phyloP scores from a whole-genome alignment of 2,797 vertebrate genomes.

The Paedocypris micromegethes region DNA sequence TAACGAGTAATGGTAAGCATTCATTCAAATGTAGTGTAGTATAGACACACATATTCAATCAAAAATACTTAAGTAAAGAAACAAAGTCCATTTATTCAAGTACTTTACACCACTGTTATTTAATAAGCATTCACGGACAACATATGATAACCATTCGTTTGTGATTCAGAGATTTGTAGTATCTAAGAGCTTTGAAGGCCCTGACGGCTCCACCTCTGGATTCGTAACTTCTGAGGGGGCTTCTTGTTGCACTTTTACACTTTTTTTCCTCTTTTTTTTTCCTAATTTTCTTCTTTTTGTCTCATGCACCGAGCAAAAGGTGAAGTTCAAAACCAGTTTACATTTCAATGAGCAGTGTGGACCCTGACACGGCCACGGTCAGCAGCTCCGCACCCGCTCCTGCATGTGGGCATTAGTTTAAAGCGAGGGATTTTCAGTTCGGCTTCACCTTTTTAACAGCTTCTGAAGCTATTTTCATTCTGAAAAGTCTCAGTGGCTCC shows the following conservation, averaged over 20 bases:
- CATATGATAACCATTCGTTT: too few species aligned
- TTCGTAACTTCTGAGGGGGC: background rate
- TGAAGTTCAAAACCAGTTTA: constrained; percentile 13
- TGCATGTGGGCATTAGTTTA: constrained; percentile 14
- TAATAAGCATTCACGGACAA: too few species aligned
- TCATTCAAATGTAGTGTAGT: too few species aligned
- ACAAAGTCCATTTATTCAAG: too few species aligned
- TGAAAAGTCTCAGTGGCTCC: constrained; percentile 4
- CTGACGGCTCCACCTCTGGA: background rate
- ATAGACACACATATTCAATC: too few species aligned
- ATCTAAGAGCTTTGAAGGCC: too few species aligned
- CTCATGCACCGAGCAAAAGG: constrained; percentile 12
- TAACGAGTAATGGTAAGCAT: too few species aligned
- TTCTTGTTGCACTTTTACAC: constrained; percentile 31
- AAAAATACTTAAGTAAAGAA: too few species aligned
- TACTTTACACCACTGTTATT: too few species aligned
- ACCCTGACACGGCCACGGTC: constrained; percentile 19
- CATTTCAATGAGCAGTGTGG: constrained; percentile 25
- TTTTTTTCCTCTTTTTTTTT: constrained; percentile 21
- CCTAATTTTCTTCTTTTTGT: constrained; percentile 7
- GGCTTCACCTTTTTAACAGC: constrained; percentile 22
- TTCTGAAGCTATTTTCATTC: constrained; percentile 22
- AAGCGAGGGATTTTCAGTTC: constrained; percentile 4
- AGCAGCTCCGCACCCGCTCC: background rate
- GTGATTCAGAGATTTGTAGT: too few species aligned